A percentile compares a stretch with the other conserved stretches of the same genome.
phyloP scores from a whole-genome alignment of 2,888 invertebrate genomes.

The Cephonodes hylas region DNA sequence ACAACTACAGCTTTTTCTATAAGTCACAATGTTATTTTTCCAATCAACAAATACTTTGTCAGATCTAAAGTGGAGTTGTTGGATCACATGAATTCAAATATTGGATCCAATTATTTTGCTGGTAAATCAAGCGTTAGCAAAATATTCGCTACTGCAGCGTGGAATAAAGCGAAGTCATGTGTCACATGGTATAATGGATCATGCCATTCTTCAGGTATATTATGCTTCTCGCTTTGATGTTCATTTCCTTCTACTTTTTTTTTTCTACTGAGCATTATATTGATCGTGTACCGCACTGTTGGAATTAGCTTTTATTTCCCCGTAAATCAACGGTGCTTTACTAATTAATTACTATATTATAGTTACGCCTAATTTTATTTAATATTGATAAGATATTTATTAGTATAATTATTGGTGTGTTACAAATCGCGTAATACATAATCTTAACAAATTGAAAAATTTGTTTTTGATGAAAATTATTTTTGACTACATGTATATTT shows the following conservation, averaged over 20 bases:
- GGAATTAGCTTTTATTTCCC: too few species aligned
- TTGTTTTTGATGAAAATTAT: too few species aligned
- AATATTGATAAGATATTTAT: too few species aligned
- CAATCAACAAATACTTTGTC: background rate
- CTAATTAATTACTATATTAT: background rate
- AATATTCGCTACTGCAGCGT: background rate
- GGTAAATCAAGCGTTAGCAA: background rate
- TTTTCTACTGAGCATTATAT: background rate
- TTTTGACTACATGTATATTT: too few species aligned
- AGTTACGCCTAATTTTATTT: too few species aligned
- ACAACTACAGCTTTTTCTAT: too few species aligned
- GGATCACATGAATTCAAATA: background rate
- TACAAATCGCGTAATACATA: too few species aligned
- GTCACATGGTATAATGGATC: background rate
- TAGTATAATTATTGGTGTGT: too few species aligned
- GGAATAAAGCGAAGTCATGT: background rate
- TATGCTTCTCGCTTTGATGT: background rate
- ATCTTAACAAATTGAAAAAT: too few species aligned
- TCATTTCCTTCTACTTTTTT: background rate
- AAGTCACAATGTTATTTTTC: background rate
- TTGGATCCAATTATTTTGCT: background rate
- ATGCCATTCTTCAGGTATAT: background rate
- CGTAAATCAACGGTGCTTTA: too few species aligned
- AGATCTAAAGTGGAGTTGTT: background rate
- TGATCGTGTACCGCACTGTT: background rate